Evolutionary conservation across 1,140 invertebrate genomes (phyloP), one percentile per base, ranked within the genome.

Genomic region (Mycetomoellerius zeteki): DNA sequence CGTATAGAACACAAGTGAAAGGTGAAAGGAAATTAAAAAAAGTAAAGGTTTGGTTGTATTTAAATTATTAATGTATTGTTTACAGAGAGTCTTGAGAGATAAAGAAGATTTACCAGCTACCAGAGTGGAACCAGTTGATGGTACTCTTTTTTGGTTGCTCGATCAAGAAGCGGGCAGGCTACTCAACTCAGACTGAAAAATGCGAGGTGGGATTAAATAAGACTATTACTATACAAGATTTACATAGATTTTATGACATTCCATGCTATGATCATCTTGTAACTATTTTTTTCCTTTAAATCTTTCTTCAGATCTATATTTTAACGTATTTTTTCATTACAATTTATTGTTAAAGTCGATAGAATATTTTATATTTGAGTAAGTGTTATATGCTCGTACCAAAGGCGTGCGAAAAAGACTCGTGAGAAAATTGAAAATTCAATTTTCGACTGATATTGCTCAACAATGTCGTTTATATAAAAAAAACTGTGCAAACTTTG

Each of bases 141-240:
- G 98, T 47, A 95, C 96, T 62, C 93, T 98, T 0, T 96, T 97
- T 90, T 99, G 98, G 98, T 96, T 98, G 69, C 92, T 98, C 12
- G 98, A 99, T 93, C 94, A 97, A 92, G 96, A 94, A 60, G 98
- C 98, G n/a, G 97, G 97, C 10, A 89, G 82, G 5, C 71, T 91
- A 94, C 81, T 84, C 90, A 86, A 91, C 24, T 86, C 86, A 73
- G 88, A 69, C 52, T 82, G 87, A 87, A 86, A 87, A 82, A 12
- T 33, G 8, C 2, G 24, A 54, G n/a, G 75, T 50, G 27, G 27
- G 27, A 10, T 21, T 76, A 50, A 21, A 50, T 50, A 65, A 78
- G 43, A 80, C 16, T 47, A 24, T 14, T 16, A 77, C 21, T 24
- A 65, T 19, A 50, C 24, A 72, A 30, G 24, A 72, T 52, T 58